Evolutionary conservation across 2,797 vertebrate genomes (phyloP).

Genomic region (Pantherophis alleghaniensis): DNA sequence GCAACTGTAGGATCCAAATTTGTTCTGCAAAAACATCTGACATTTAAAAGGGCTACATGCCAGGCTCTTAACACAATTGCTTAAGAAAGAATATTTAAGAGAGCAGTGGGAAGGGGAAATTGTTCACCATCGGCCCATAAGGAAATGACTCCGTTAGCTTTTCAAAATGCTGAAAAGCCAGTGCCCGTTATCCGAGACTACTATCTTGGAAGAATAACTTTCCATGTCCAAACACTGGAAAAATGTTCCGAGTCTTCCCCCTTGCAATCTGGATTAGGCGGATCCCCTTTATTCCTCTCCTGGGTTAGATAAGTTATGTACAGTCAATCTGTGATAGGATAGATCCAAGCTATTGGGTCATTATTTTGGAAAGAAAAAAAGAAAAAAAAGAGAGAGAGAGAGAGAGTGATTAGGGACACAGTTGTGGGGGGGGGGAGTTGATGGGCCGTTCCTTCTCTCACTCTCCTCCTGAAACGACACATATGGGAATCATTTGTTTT

Average conservation of each 20-base stretch:
- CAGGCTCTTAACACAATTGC: background rate
- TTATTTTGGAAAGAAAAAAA: constrained; percentile 70
- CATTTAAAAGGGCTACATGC: background rate
- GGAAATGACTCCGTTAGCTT: background rate
- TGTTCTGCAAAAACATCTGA: background rate
- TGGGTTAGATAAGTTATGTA: constrained; percentile 72
- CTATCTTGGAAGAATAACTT: constrained; percentile 64
- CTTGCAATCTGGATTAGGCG: constrained; percentile 55
- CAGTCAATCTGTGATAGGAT: constrained; percentile 64
- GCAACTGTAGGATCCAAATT: background rate
- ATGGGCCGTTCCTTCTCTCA: constrained; percentile 49
- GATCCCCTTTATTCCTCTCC: constrained; percentile 29
- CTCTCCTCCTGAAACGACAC: constrained; percentile 64
- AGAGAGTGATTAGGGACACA: constrained; percentile 29
- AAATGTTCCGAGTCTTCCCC: constrained; percentile 62
- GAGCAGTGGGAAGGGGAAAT: constrained; percentile 1
- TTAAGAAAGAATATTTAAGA: constrained; percentile 1
- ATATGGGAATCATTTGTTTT: constrained; percentile 74
- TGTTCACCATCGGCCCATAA: constrained; percentile 31
- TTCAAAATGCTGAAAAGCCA: constrained; percentile 57
- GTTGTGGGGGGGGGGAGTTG: constrained; percentile 13
- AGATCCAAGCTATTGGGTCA: constrained; percentile 73
- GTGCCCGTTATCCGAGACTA: constrained; percentile 24
- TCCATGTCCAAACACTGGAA: constrained; percentile 53
- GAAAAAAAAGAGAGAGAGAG: background rate